Conservation (phyloP, 2,113 vertebrate genomes). For the Percopsis transmontana region DNA sequence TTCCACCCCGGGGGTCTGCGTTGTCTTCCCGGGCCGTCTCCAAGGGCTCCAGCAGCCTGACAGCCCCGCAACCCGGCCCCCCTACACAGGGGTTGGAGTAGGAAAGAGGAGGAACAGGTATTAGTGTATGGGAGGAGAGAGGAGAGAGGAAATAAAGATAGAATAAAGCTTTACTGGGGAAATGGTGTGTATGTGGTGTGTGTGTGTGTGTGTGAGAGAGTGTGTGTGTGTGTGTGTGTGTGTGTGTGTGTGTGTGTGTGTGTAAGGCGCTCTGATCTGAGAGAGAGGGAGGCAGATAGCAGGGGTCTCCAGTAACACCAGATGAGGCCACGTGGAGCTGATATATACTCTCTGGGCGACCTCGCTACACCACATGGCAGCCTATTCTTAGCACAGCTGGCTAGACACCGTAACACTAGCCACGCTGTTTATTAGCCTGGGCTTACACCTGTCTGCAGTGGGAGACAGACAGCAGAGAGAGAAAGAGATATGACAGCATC, state of each 20-base stretch:
- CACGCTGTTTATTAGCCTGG: conserved; percentile 36
- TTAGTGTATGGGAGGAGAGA: background rate
- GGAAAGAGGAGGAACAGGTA: conserved; percentile 16
- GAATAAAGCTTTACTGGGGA: conserved; percentile 16
- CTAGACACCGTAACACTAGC: conserved; percentile 57
- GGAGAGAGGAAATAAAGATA: background rate
- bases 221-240: background rate
- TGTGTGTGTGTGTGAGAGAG: background rate
- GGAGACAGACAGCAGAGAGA: conserved; percentile 1
- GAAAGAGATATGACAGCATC: background rate
- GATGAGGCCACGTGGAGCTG: conserved; percentile 17
- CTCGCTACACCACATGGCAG: conserved; percentile 31
- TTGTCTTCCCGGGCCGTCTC: conserved; percentile 65
- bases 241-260: too few species aligned
- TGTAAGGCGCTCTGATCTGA: too few species aligned
- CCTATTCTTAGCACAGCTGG: conserved; percentile 62
- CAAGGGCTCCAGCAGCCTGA: conserved; percentile 59
- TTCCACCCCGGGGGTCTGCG: conserved; percentile 38
- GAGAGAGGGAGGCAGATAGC: background rate
- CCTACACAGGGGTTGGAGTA: conserved; percentile 21
- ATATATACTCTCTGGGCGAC: conserved; percentile 13
- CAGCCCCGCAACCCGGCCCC: conserved; percentile 65
- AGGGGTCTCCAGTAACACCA: background rate
- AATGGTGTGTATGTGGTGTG: background rate
- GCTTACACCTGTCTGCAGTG: conserved; percentile 48